Conservation (phyloP, 2,888 invertebrate species). For the Thecophora atra region DNA sequence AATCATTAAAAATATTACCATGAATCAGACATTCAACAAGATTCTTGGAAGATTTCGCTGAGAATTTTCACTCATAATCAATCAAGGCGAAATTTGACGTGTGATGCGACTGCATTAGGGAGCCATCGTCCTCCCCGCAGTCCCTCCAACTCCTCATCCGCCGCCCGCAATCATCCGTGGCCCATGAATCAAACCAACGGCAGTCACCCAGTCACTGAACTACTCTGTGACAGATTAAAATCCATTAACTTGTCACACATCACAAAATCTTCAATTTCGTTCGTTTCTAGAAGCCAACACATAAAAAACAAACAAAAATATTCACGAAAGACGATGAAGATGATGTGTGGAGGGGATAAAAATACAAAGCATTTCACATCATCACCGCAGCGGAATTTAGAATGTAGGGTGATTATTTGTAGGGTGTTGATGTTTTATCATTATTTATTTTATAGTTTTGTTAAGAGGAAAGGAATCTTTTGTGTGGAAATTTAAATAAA, state of each 20-base stretch:
- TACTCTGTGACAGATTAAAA: conserved; percentile 61
- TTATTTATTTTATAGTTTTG: background rate
- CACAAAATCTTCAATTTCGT: conserved; percentile 37
- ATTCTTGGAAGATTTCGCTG: conserved; percentile 41
- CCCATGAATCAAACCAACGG: conserved; percentile 40
- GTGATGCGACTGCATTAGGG: conserved; percentile 17
- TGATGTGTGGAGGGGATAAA: background rate
- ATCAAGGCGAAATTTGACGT: conserved; percentile 42
- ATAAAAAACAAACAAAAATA: too few species aligned
- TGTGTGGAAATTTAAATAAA: too few species aligned
- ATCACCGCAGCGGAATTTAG: background rate
- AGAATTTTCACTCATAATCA: conserved; percentile 45
- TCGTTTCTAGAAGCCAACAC: conserved; percentile 1
- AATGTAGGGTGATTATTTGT: too few species aligned
- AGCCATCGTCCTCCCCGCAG: background rate
- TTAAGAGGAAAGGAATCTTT: too few species aligned
- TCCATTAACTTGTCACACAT: conserved; percentile 61
- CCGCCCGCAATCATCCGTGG: background rate
- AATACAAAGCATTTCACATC: background rate
- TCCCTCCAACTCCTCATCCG: background rate
- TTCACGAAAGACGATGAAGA: background rate
- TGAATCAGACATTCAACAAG: background rate
- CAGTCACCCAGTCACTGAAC: conserved; percentile 43
- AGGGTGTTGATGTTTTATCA: background rate
- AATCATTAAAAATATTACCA: background rate